phyloP scores from a whole-genome alignment of 2,113 vertebrate genomes.

The Clinocottus analis region DNA sequence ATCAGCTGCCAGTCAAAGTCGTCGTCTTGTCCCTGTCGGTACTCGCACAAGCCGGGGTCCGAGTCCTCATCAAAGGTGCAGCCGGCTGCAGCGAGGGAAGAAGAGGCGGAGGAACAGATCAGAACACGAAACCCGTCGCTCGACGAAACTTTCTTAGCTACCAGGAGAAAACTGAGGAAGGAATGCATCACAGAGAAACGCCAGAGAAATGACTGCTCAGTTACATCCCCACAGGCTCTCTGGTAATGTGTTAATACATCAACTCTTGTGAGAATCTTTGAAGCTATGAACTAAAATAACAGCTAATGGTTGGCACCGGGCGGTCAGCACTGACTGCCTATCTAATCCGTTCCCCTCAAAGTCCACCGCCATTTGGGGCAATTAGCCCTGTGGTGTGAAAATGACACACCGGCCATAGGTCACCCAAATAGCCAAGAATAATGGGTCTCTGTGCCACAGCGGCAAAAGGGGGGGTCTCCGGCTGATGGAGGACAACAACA shows the following conservation, averaged over 20 bases:
- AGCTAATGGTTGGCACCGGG: constrained; percentile 62
- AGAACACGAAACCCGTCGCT: background rate
- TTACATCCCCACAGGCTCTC: constrained; percentile 38
- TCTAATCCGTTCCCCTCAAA: constrained; percentile 41
- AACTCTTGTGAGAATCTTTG: constrained; percentile 34
- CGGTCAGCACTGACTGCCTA: constrained; percentile 25
- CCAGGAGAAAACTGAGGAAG: constrained; percentile 12
- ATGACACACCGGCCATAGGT: constrained; percentile 66
- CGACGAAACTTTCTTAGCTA: constrained; percentile 4
- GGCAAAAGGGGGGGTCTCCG: constrained; percentile 15
- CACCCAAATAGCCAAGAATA: constrained; percentile 58
- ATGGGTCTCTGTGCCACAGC: constrained; percentile 47
- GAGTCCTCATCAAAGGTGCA: constrained; percentile 93
- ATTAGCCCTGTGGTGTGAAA: constrained; percentile 74
- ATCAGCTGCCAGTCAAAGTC: constrained; percentile 96
- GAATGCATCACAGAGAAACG: constrained; percentile 6
- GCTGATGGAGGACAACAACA: constrained; percentile 60
- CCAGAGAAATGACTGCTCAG: background rate
- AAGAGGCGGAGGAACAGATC: background rate
- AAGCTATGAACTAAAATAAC: constrained; percentile 60
- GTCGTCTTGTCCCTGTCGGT: constrained; percentile 90
- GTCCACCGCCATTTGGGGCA: constrained; percentile 64
- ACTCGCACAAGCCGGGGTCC: constrained; percentile 89
- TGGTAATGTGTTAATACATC: constrained; percentile 53
- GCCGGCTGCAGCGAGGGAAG: constrained; percentile 82